These are phyloP conservation scores for Philopedon plagiatum DNA, from an alignment of 2,888 invertebrate genomes.

Conservation along the genomic window DNA sequence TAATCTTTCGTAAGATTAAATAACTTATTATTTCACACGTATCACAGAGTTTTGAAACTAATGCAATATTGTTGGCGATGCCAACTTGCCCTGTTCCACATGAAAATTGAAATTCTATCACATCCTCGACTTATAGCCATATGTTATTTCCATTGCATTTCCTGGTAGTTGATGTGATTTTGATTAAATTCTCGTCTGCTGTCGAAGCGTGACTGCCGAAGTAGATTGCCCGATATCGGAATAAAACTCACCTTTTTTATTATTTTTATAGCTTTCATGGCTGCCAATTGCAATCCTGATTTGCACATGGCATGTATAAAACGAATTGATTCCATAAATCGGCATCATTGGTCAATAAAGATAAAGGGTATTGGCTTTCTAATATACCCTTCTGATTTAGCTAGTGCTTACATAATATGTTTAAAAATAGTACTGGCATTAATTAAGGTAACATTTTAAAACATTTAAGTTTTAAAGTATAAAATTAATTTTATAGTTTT, in stretches of 20 bases:
- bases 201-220: conserved; percentile 44
- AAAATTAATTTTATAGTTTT: too few relatives aligned
- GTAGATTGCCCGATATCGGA: conserved; percentile 45
- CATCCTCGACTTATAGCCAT: conserved; percentile 38
- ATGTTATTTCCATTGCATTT: conserved; percentile 50
- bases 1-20: too few relatives aligned
- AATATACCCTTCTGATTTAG: not conserved
- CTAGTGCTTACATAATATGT: too few relatives aligned
- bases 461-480: too few relatives aligned
- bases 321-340: conserved; percentile 1
- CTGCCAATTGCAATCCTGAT: conserved; percentile 26
- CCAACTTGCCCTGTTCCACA: conserved; percentile 23
- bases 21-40: not conserved
- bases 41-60: conserved; percentile 19
- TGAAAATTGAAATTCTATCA: conserved; percentile 51
- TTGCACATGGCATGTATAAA: conserved; percentile 23
- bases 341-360: not conserved
- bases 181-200: conserved; percentile 46
- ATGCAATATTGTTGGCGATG: conserved; percentile 32
- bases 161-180: conserved; percentile 48
- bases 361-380: not conserved
- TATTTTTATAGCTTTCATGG: conserved; percentile 39
- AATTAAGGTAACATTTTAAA: too few relatives aligned
- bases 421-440: too few relatives aligned
- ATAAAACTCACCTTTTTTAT: conserved; percentile 36